Evolutionary conservation across 2,113 vertebrate genomes (phyloP).

Genomic region (Corythoichthys intestinalis): DNA sequence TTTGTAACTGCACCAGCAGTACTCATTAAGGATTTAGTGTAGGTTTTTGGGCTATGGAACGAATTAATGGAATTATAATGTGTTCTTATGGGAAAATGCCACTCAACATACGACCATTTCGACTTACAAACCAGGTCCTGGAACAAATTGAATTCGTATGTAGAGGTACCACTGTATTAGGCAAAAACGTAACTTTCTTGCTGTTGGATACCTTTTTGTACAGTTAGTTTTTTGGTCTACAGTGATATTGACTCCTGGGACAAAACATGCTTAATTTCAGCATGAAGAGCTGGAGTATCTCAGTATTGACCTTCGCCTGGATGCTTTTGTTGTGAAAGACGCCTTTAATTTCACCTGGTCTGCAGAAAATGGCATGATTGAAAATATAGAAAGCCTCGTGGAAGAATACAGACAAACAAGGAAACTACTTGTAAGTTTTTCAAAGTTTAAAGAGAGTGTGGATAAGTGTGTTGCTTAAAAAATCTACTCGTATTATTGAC

Average conservation of each 20-base stretch:
- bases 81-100: too few species aligned
- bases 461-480: not conserved
- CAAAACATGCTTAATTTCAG: conserved; percentile 55
- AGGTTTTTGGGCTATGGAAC: too few species aligned
- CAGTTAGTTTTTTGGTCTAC: not conserved
- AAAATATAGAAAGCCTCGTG: conserved; percentile 78
- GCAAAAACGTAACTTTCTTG: not conserved
- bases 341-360: conserved; percentile 79
- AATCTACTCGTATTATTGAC: not conserved
- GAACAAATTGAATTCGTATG: too few species aligned
- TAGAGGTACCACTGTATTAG: not conserved
- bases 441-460: not conserved
- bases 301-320: conserved; percentile 77
- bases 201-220: not conserved
- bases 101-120: too few species aligned
- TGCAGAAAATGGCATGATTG: conserved; percentile 79
- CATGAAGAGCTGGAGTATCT: conserved; percentile 77
- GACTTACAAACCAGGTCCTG: too few species aligned
- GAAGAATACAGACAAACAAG: conserved; percentile 81
- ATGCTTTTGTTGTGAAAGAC: conserved; percentile 76
- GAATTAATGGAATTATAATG: too few species aligned
- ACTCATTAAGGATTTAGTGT: too few species aligned
- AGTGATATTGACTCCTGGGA: not conserved
- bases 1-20: too few species aligned
- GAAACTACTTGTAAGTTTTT: conserved; percentile 77